Evolutionary conservation across 2,888 invertebrate genomes (phyloP).

Genomic region (Pristionchus fissidentatus): DNA sequence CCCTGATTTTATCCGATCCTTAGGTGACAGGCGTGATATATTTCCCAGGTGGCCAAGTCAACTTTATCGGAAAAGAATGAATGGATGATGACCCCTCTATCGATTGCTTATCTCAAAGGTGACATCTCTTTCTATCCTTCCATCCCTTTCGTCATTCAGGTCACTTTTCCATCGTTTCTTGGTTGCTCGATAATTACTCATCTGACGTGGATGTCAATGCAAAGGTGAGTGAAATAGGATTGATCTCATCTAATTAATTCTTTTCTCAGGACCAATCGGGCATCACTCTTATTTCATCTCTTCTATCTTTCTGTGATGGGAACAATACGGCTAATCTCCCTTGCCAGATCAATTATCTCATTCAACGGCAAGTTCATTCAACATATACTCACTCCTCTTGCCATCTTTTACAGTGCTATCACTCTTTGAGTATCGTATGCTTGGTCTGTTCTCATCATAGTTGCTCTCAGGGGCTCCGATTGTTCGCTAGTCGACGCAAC

Average conservation of each 20-base stretch:
- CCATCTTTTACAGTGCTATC: neutral
- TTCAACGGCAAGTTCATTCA: conserved; percentile 47
- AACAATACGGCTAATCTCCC: conserved; percentile 50
- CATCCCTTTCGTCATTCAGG: conserved; percentile 48
- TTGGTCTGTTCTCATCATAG: no score
- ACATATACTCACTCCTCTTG: neutral
- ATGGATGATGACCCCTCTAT: conserved; percentile 78
- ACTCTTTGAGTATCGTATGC: no score
- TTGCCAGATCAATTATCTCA: conserved; percentile 60
- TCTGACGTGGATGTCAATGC: conserved; percentile 60
- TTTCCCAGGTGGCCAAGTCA: conserved; percentile 54
- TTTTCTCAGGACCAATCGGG: conserved; percentile 58
- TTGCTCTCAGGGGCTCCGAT: conserved; percentile 20
- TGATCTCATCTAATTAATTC: no score
- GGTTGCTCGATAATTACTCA: conserved; percentile 57
- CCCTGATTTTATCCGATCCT: no score
- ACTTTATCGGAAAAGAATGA: conserved; percentile 61
- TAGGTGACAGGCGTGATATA: no score
- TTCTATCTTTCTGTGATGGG: conserved; percentile 56
- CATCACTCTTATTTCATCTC: conserved; percentile 57
- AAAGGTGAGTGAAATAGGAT: no score
- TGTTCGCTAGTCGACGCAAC: conserved; percentile 43
- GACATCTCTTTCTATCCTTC: neutral
- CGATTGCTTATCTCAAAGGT: conserved; percentile 78
- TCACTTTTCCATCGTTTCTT: conserved; percentile 62